Base-by-base conservation (phyloP, 2,888 invertebrate genomes). In the Selenia dentaria region DNA sequence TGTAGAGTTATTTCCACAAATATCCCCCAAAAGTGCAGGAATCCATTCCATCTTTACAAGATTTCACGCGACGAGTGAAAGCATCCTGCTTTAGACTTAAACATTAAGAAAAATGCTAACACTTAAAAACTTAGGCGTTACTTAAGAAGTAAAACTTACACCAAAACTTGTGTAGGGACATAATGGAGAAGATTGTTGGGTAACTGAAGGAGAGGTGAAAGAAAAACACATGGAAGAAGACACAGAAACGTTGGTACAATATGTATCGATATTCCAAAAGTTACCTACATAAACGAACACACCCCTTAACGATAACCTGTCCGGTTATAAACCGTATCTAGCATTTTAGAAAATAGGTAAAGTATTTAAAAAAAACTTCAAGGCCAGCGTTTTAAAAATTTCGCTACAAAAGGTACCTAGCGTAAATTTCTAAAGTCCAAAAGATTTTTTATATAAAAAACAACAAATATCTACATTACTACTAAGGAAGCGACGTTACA, bases 81-180 rank as follows among this genome's bases (percentile, higher is more conserved):
- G 76, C 75, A 64, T 76, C 65, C 63, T 70, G 83, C 79, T 69
- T 81, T 79, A 79, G 77, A 80, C 84, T 86, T 84, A 86, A 64
- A 74, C 58, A 75, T 78, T 79, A 83, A 76, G 76, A 77, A 76
- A 84, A 84, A 82, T 82, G 79, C 87, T 84, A 84, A 82, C 77
- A 84, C 83, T 83, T 83, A 83, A 72, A 74, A 86, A 85, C 87
- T 87, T 88, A 88, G 85, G 86, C 86, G 78, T 81, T 84, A 84
- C 80, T 86, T 87, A 87, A 79, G 24, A 42, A 74, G 76, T 85
- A 83, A 62, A 80, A 76, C 79, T 85, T 84, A 84, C 68, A 82
- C 72, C 72, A 62, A 78, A 69, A 64, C 64, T 65, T 67, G 71
- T 67, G 59, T 66, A 59, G 62, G 64, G 61, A 63, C 48, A 62